These are phyloP conservation scores for Campopleginae sp. DNA, from an alignment of 2,888 invertebrate genomes.

Conservation along the genomic window DNA sequence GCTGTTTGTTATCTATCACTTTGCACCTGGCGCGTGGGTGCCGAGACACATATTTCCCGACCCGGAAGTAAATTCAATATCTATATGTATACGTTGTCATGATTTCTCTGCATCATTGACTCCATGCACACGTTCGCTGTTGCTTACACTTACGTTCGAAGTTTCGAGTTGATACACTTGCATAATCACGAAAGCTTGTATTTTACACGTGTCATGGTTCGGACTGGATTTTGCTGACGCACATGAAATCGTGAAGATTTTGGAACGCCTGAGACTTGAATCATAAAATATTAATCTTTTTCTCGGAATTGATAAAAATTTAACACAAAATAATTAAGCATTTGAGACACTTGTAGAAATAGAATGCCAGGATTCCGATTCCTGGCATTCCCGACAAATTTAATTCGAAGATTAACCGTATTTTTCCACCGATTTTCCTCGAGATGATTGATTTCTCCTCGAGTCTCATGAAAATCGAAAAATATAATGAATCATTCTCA, in stretches of 20 bases:
- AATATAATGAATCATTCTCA: neutral
- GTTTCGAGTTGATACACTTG: slow-evolving; percentile 53
- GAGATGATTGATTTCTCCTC: neutral
- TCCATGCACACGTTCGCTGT: neutral
- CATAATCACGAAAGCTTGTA: slow-evolving; percentile 49
- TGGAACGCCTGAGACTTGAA: neutral
- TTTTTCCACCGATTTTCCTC: neutral
- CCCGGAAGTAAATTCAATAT: slow-evolving; percentile 53
- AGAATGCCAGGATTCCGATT: too few species aligned
- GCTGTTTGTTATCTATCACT: slow-evolving; percentile 1
- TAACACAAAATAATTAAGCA: neutral
- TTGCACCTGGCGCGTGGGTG: slow-evolving; percentile 4
- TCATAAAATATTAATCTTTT: neutral
- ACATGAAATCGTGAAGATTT: neutral
- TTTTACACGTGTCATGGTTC: slow-evolving; percentile 12
- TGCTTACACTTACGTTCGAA: slow-evolving; percentile 3
- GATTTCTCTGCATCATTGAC: slow-evolving; percentile 56
- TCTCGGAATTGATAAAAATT: neutral
- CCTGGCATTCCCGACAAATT: neutral
- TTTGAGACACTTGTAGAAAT: neutral
- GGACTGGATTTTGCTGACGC: neutral
- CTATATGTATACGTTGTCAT: slow-evolving; percentile 8
- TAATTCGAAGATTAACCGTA: neutral
- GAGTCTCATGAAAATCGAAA: neutral
- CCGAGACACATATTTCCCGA: slow-evolving; percentile 43